Percentiles rank a stretch among this genome's conserved stretches.
Conservation (phyloP, 2,113 vertebrate genomes). For the Rhea americana region DNA sequence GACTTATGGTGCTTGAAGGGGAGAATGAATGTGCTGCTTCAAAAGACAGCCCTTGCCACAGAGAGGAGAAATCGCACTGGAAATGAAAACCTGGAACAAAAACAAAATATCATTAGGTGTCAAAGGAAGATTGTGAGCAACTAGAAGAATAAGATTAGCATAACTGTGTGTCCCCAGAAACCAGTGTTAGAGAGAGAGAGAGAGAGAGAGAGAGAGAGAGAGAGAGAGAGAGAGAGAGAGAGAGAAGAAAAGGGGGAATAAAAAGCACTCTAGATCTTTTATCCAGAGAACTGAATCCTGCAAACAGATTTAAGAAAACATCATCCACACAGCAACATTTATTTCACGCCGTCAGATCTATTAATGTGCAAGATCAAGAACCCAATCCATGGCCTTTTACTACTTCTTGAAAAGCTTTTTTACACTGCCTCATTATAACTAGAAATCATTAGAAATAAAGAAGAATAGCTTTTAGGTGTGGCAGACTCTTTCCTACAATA, state of each 20-base stretch:
- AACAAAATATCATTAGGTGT: constrained; percentile 23
- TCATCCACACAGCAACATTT: neutral
- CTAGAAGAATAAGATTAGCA: neutral
- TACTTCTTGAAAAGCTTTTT: neutral
- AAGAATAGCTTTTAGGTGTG: neutral
- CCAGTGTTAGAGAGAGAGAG: neutral
- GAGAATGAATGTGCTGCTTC: constrained; percentile 36
- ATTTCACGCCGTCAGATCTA: neutral
- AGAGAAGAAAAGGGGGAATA: neutral
- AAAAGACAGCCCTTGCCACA: neutral
- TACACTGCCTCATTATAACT: neutral
- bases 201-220: too few species aligned
- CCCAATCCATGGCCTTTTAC: neutral
- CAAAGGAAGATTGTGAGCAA: neutral
- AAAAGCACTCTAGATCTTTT: neutral
- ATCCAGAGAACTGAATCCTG: neutral
- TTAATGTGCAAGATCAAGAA: neutral
- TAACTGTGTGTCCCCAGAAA: neutral
- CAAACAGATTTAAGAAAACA: neutral
- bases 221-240: neutral
- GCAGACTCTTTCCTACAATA: neutral
- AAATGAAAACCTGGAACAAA: neutral
- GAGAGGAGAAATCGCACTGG: neutral
- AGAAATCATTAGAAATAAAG: neutral
- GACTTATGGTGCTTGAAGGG: constrained; percentile 35